phyloP scores from a whole-genome alignment of 2,797 vertebrate species.

The Anas bernieri region DNA sequence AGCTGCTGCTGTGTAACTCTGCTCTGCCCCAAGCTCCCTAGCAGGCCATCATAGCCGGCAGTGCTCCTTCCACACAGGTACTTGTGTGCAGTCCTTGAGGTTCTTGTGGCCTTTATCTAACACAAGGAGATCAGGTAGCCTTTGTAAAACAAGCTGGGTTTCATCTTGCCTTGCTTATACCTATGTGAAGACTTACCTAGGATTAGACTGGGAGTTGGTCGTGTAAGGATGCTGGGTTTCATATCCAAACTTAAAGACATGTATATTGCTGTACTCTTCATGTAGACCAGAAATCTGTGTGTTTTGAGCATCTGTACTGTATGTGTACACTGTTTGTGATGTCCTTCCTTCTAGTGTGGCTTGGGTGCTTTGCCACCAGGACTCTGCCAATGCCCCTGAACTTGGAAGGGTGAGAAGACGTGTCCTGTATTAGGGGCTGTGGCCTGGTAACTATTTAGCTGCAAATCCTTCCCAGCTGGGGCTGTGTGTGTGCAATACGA shows the following conservation, averaged over 20 bases:
- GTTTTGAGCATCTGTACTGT: not conserved
- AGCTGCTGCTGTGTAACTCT: not conserved
- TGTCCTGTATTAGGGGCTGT: not conserved
- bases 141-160: not conserved
- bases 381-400: not conserved
- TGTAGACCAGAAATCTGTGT: accelerated
- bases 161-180: not conserved
- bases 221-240: not conserved
- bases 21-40: not conserved
- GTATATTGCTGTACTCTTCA: not conserved
- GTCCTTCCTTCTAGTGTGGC: not conserved
- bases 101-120: not conserved
- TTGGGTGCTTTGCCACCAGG: accelerated
- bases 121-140: not conserved
- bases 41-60: not conserved
- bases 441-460: too few relatives aligned
- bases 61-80: accelerated
- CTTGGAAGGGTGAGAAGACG: accelerated
- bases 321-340: accelerated
- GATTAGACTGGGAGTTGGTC: not conserved
- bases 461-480: not conserved
- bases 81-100: accelerated
- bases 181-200: accelerated
- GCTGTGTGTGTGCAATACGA: not conserved
- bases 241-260: not conserved